Conservation (phyloP, 2,113 vertebrate species). For the Pycnonotus jocosus region DNA sequence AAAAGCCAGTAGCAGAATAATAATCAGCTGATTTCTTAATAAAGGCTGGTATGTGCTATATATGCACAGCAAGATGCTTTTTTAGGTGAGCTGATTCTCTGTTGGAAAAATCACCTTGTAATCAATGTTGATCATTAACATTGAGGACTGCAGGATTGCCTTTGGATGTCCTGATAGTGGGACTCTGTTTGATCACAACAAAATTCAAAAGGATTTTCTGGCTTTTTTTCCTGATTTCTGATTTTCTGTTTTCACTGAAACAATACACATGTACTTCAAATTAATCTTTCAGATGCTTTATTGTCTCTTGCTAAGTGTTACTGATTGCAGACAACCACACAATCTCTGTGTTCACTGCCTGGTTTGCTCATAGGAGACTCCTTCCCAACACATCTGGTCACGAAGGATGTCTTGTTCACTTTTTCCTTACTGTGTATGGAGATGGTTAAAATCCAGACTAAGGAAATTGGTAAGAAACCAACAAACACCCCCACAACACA, state of each 20-base stretch:
- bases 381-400: neutral
- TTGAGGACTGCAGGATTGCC: neutral
- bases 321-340: fast-evolving
- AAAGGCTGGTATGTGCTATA: neutral
- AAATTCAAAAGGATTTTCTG: neutral
- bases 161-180: neutral
- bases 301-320: neutral
- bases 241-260: neutral
- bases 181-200: neutral
- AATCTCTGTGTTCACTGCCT: neutral
- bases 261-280: neutral
- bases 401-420: fast-evolving
- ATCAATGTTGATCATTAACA: neutral
- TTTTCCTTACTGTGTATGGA: neutral
- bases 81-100: neutral
- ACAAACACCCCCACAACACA: neutral
- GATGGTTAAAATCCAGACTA: neutral
- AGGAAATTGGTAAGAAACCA: neutral
- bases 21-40: neutral
- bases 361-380: neutral
- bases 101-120: constrained; percentile 1
- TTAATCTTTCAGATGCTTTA: neutral
- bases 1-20: constrained; percentile 28
- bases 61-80: neutral
- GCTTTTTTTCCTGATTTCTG: neutral